Percentiles rank a stretch among this genome's conserved stretches.
phyloP scores from a whole-genome alignment of 2,888 invertebrate genomes.

The Dendrolimus pini region DNA sequence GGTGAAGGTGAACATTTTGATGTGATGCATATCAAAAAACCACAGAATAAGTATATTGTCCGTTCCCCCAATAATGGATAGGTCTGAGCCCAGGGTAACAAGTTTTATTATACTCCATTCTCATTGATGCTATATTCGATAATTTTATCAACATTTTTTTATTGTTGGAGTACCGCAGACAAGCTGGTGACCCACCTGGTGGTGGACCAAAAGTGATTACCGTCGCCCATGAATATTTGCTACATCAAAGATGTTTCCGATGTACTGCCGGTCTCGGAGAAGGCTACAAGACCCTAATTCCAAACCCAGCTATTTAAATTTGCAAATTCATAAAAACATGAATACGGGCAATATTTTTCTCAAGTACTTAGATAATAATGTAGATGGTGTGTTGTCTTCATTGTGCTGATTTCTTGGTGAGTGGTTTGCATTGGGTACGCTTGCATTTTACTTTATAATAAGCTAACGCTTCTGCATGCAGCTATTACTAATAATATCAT shows the following conservation, averaged over 20 bases:
- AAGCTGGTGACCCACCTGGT: background rate
- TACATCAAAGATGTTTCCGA: background rate
- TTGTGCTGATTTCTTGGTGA: conserved; percentile 30
- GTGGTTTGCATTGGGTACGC: conserved; percentile 31
- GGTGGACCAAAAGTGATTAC: background rate
- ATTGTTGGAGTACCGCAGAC: conserved; percentile 3
- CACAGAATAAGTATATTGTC: too few species aligned
- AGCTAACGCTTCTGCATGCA: background rate
- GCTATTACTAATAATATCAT: background rate
- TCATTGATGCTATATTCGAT: too few species aligned
- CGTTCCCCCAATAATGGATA: too few species aligned
- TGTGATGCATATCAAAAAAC: too few species aligned
- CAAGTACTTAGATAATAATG: background rate
- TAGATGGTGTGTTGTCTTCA: conserved; percentile 18
- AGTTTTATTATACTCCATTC: too few species aligned
- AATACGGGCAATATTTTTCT: too few species aligned
- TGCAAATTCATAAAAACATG: too few species aligned
- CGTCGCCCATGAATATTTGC: background rate
- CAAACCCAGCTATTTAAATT: too few species aligned
- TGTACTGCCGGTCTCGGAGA: background rate
- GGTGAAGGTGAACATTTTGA: too few species aligned
- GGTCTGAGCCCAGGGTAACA: too few species aligned
- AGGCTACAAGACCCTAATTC: background rate
- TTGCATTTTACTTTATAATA: background rate
- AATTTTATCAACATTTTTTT: background rate